phyloP scores from a whole-genome alignment of 2,113 vertebrate species.

The Grammomys surdaster region DNA sequence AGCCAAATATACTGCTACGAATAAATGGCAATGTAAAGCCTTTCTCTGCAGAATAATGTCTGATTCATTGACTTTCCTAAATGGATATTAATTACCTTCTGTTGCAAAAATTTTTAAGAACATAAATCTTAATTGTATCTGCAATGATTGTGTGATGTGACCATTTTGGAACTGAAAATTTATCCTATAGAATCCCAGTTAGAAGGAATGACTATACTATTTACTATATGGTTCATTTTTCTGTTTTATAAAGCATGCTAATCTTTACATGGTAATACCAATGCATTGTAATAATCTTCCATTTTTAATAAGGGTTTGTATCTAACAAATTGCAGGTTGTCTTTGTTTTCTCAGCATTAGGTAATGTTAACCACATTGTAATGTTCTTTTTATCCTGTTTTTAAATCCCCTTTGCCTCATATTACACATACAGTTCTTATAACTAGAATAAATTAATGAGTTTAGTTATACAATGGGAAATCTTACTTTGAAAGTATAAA shows the following conservation, averaged over 20 bases:
- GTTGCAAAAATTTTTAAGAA: slow-evolving; percentile 62
- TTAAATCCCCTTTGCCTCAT: slow-evolving; percentile 68
- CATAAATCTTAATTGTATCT: slow-evolving; percentile 74
- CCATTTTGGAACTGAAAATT: slow-evolving; percentile 44
- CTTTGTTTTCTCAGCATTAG: slow-evolving; percentile 61
- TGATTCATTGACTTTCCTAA: slow-evolving; percentile 67
- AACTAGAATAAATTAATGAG: slow-evolving; percentile 53
- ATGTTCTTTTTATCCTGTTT: slow-evolving; percentile 70
- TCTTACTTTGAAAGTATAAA: slow-evolving; percentile 52
- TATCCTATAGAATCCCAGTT: slow-evolving; percentile 7
- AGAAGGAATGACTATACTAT: background rate
- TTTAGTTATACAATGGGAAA: no score
- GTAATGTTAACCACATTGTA: slow-evolving; percentile 69
- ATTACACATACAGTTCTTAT: slow-evolving; percentile 46
- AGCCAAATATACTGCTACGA: no score
- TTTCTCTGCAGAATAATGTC: slow-evolving; percentile 51
- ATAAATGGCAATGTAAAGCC: background rate
- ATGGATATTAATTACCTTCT: slow-evolving; percentile 81
- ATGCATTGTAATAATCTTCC: slow-evolving; percentile 72
- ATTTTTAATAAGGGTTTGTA: slow-evolving; percentile 56
- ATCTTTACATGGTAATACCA: slow-evolving; percentile 37
- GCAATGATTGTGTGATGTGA: slow-evolving; percentile 61
- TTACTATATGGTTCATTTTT: background rate
- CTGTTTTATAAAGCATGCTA: slow-evolving; percentile 42
- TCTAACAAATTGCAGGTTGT: slow-evolving; percentile 65